These are phyloP conservation scores for Melanophora roralis DNA, from an alignment of 2,888 invertebrate genomes.

Conservation along the genomic window DNA sequence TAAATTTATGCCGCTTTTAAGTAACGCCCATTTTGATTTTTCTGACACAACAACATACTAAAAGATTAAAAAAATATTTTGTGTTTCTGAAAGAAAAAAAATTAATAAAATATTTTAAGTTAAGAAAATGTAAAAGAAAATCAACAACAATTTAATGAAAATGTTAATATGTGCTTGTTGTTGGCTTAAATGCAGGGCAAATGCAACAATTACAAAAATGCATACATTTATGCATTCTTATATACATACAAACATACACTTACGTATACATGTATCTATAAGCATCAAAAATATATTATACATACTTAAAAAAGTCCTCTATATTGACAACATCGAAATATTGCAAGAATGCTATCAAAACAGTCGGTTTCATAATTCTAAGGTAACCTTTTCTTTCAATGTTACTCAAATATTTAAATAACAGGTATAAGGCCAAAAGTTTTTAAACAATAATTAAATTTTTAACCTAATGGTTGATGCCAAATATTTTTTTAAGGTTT, in stretches of 20 bases:
- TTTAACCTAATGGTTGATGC: too few species aligned
- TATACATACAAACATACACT: too few species aligned
- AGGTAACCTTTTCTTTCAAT: too few species aligned
- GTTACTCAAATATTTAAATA: too few species aligned
- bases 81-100: background rate
- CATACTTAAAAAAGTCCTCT: conserved; percentile 22
- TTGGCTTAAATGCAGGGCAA: conserved; percentile 25
- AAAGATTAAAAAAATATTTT: conserved; percentile 24
- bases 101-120: too few species aligned
- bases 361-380: background rate
- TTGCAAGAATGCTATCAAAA: background rate
- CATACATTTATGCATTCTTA: too few species aligned
- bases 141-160: conserved; percentile 49
- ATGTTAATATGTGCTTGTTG: conserved; percentile 53
- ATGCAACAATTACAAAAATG: background rate
- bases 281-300: conserved; percentile 23
- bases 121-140: background rate
- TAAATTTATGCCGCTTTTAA: conserved; percentile 51
- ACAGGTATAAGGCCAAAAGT: too few species aligned
- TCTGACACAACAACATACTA: conserved; percentile 31
- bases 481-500: too few species aligned
- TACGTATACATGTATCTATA: background rate
- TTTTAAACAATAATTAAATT: too few species aligned
- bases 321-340: background rate
- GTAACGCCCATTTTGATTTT: conserved; percentile 57